Conservation (phyloP, 2,113 vertebrate genomes). For the Laterallus jamaicensis region DNA sequence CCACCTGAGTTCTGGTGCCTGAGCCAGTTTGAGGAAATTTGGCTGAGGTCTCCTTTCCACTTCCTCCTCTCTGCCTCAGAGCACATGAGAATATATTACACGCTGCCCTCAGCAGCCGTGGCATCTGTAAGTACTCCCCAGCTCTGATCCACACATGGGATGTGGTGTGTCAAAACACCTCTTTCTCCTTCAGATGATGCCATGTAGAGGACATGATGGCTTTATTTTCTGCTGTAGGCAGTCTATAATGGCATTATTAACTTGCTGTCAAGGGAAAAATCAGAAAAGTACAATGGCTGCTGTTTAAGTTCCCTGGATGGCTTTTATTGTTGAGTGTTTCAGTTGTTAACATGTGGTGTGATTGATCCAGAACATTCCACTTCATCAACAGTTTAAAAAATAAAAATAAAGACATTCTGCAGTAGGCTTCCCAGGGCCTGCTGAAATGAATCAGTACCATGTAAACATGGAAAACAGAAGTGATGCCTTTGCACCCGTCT, state of each 20-base stretch:
- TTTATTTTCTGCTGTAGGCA: not conserved
- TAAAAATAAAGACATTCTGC: slow-evolving; percentile 36
- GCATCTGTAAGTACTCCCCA: not conserved
- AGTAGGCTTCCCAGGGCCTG: slow-evolving; percentile 22
- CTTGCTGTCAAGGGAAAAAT: not conserved
- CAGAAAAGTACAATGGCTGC: not conserved
- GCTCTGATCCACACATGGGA: not conserved
- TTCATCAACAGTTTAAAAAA: slow-evolving; percentile 38
- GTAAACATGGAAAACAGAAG: slow-evolving; percentile 46
- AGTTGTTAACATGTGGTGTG: slow-evolving; percentile 29
- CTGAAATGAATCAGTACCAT: slow-evolving; percentile 31
- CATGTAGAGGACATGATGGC: not conserved
- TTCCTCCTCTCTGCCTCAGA: not conserved
- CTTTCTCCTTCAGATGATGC: not conserved
- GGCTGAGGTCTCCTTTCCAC: not conserved
- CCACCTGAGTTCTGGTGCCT: not conserved
- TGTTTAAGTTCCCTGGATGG: slow-evolving; percentile 16
- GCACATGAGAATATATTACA: not conserved
- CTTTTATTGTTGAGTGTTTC: slow-evolving; percentile 13
- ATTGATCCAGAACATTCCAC: slow-evolving; percentile 22
- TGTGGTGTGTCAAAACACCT: not conserved
- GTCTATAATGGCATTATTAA: not conserved
- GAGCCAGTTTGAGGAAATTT: not conserved
- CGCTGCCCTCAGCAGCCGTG: accelerated
- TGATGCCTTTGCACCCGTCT: not conserved